Conservation (phyloP, 2,888 invertebrate species). For the Odontocolon sp. region DNA sequence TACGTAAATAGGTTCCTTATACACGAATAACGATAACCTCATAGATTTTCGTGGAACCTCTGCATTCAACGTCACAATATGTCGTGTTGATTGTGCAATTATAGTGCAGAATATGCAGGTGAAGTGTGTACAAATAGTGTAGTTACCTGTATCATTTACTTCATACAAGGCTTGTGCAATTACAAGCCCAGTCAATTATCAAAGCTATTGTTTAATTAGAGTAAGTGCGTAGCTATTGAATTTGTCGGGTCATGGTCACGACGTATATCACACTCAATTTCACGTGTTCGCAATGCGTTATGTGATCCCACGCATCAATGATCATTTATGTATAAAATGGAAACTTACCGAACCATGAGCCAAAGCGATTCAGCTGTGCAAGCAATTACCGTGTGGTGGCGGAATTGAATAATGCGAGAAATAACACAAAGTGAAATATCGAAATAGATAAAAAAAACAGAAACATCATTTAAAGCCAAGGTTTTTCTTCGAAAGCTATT, state of each 20-base stretch:
- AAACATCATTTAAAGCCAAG: neutral
- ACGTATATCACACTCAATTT: neutral
- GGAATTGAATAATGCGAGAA: neutral
- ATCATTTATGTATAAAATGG: conserved; percentile 1
- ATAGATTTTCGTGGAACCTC: conserved; percentile 6
- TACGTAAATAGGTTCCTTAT: conserved; percentile 12
- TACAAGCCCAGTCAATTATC: neutral
- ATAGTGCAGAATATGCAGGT: neutral
- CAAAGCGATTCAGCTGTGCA: conserved; percentile 12
- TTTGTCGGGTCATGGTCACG: neutral
- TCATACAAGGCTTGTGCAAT: neutral
- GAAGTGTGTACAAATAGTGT: neutral
- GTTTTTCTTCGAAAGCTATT: neutral
- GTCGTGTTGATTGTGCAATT: neutral
- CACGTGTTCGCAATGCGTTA: neutral
- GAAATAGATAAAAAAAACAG: neutral
- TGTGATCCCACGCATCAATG: neutral
- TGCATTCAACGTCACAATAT: neutral
- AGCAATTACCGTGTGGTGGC: neutral
- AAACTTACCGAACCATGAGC: neutral
- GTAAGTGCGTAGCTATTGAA: neutral
- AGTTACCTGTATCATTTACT: neutral
- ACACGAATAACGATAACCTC: neutral
- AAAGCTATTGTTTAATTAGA: conserved; percentile 4
- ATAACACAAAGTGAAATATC: neutral